These are phyloP conservation scores for Microctonus hyperodae DNA, from an alignment of 2,888 invertebrate species.

Conservation along the genomic window DNA sequence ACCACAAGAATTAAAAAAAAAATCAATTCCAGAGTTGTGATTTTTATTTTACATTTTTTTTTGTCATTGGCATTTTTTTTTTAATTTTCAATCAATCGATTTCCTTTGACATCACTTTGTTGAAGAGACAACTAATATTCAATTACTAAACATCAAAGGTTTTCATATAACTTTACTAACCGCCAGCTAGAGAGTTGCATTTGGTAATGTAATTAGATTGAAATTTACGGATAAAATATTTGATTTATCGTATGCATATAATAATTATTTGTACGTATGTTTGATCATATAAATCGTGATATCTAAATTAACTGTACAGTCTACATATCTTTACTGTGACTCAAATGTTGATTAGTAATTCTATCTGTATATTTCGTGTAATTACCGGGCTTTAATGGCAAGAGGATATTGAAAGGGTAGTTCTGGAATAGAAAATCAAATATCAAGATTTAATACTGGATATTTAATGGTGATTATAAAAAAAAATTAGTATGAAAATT, in stretches of 20 bases:
- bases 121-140: not conserved
- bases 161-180: not conserved
- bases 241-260: not conserved
- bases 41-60: not conserved
- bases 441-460: too few species aligned
- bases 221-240: not conserved
- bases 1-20: too few species aligned
- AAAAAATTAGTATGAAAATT: too few species aligned
- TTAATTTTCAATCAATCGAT: not conserved
- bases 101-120: not conserved
- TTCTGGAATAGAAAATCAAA: not conserved
- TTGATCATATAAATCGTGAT: not conserved
- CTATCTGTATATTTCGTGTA: not conserved
- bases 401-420: not conserved
- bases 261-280: too few species aligned
- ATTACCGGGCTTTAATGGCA: not conserved
- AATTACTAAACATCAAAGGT: constrained; percentile 1
- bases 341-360: not conserved
- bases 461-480: too few species aligned
- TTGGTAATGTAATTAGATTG: not conserved
- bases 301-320: not conserved
- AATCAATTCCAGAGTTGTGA: not conserved
- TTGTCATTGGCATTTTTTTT: not conserved
- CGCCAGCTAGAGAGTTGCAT: not conserved
- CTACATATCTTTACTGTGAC: not conserved